Evolutionary conservation across 2,888 invertebrate genomes (phyloP).

Genomic region (Heliconius hortense): DNA sequence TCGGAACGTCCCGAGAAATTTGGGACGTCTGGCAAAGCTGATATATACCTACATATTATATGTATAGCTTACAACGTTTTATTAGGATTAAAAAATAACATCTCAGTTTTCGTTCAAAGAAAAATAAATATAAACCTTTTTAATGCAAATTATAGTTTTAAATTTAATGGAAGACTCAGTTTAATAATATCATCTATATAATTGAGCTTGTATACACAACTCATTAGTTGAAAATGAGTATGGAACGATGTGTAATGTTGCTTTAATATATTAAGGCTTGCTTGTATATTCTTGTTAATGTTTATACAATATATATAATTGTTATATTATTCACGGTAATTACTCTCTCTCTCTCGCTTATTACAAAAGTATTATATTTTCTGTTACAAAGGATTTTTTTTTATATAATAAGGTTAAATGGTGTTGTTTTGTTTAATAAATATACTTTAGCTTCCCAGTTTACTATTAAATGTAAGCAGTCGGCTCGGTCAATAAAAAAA

Average conservation of each 20-base stretch:
- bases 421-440: too few species aligned
- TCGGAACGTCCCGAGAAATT: too few species aligned
- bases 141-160: not conserved
- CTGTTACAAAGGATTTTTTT: too few species aligned
- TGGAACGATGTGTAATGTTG: conserved; percentile 17
- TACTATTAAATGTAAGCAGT: too few species aligned
- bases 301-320: conserved; percentile 5
- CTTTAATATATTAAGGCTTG: conserved; percentile 18
- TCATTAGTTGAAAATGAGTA: conserved; percentile 6
- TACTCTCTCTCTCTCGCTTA: not conserved
- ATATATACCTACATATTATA: too few species aligned
- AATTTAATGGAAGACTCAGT: not conserved
- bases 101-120: not conserved
- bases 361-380: too few species aligned
- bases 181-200: conserved; percentile 9
- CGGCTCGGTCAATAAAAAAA: too few species aligned
- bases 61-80: not conserved
- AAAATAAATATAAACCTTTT: not conserved
- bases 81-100: not conserved
- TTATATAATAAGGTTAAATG: too few species aligned
- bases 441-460: too few species aligned
- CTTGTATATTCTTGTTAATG: conserved; percentile 11
- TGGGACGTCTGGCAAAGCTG: too few species aligned
- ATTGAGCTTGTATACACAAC: conserved; percentile 9
- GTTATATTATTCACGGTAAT: not conserved